Evolutionary conservation across 2,113 vertebrate genomes (phyloP).

Genomic region (Dolichotis patagonum): DNA sequence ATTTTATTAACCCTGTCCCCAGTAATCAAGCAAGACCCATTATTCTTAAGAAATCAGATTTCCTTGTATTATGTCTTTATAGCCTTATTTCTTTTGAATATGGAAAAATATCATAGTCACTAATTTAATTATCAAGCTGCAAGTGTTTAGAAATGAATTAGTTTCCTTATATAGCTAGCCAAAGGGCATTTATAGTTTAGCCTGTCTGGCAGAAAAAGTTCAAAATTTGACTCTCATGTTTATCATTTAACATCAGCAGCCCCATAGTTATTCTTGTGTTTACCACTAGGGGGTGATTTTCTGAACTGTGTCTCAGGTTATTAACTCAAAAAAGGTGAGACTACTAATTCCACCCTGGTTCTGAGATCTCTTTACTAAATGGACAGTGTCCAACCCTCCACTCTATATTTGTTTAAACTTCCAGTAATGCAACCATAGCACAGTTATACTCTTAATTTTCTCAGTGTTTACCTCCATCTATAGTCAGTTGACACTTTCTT

Average conservation of each 20-base stretch:
- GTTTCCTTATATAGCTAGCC: constrained; percentile 51
- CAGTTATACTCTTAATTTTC: constrained; percentile 64
- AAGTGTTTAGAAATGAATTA: constrained; percentile 55
- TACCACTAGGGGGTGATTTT: neutral
- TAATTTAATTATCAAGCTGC: neutral
- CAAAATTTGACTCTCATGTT: constrained; percentile 59
- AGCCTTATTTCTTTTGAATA: neutral
- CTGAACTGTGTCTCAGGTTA: constrained; percentile 21
- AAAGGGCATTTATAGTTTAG: constrained; percentile 70
- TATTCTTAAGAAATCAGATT: neutral
- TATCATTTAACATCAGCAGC: neutral
- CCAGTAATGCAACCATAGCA: constrained; percentile 51
- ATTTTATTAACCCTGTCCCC: neutral
- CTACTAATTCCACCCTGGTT: constrained; percentile 41
- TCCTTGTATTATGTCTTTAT: neutral
- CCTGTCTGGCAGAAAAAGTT: constrained; percentile 60
- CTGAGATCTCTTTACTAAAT: neutral
- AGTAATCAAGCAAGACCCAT: neutral
- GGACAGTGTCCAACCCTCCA: neutral
- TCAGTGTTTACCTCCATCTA: constrained; percentile 61
- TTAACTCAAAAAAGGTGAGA: constrained; percentile 70
- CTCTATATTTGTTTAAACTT: constrained; percentile 69
- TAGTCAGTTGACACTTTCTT: constrained; percentile 64
- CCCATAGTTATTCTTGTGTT: neutral
- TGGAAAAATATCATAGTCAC: neutral